Conservation (phyloP, 2,888 invertebrate genomes). For the Margaritifera margaritifera region DNA sequence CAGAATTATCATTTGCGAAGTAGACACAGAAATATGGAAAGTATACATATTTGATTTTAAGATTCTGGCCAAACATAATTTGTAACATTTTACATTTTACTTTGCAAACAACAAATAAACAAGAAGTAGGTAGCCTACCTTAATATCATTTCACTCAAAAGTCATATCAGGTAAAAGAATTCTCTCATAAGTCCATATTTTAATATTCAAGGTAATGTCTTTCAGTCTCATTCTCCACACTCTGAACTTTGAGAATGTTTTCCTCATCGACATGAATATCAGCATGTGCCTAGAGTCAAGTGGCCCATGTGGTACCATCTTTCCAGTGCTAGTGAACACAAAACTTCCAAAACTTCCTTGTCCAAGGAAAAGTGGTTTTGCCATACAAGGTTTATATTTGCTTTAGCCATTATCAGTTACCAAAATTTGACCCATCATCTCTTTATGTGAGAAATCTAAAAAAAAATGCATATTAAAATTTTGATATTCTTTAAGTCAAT, state of each 20-base stretch:
- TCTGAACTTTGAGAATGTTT: constrained; percentile 18
- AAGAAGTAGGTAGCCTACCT: too few species aligned
- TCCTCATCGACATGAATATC: constrained; percentile 20
- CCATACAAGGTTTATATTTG: constrained; percentile 10
- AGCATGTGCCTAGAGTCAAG: constrained; percentile 27
- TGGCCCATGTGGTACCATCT: constrained; percentile 16
- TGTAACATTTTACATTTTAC: too few species aligned
- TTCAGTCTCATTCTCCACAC: constrained; percentile 16
- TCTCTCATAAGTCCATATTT: background rate
- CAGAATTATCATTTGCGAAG: too few species aligned
- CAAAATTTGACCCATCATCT: too few species aligned
- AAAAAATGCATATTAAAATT: background rate
- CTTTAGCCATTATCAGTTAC: background rate
- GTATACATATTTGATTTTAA: too few species aligned
- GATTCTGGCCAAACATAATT: too few species aligned
- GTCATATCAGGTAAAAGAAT: constrained; percentile 10
- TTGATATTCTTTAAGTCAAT: background rate
- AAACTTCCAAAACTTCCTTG: constrained; percentile 35
- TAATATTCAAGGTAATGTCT: constrained; percentile 1
- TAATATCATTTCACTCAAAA: too few species aligned
- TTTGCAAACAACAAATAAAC: too few species aligned
- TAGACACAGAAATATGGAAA: too few species aligned
- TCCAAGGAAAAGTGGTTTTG: constrained; percentile 24
- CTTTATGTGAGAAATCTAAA: too few species aligned
- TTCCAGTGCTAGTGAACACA: constrained; percentile 24